Evolutionary conservation across 2,888 invertebrate species (phyloP).

Genomic region (Idaea aversata): DNA sequence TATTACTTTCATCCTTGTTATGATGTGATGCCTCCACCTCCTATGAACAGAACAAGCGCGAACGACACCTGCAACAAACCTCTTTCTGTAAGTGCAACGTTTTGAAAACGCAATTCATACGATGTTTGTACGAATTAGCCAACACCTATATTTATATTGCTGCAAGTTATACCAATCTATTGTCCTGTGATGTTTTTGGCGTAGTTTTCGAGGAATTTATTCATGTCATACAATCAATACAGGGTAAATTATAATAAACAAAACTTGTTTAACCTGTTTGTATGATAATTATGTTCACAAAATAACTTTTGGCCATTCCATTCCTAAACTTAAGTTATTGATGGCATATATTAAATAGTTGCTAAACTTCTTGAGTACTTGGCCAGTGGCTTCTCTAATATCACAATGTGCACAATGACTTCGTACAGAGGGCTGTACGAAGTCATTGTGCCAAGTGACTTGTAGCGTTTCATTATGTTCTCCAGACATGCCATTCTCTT

Average conservation of each 20-base stretch:
- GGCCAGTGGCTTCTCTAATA: too few relatives aligned
- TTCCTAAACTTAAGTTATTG: not conserved
- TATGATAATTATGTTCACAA: not conserved
- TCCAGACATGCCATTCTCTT: too few relatives aligned
- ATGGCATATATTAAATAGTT: too few relatives aligned
- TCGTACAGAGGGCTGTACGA: too few relatives aligned
- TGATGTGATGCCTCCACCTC: slow-evolving; percentile 39
- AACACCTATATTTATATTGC: not conserved
- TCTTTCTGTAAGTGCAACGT: slow-evolving; percentile 51
- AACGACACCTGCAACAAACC: slow-evolving; percentile 29
- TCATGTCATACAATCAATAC: not conserved
- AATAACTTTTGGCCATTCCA: not conserved
- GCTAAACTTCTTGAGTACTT: too few relatives aligned
- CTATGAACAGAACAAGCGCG: slow-evolving; percentile 40
- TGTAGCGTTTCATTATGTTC: too few relatives aligned
- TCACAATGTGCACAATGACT: too few relatives aligned
- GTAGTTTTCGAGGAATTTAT: not conserved
- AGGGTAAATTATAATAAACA: not conserved
- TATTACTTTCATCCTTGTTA: slow-evolving; percentile 70
- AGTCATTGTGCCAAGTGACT: too few relatives aligned
- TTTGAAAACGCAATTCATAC: slow-evolving; percentile 13
- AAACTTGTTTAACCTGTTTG: not conserved
- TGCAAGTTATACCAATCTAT: not conserved
- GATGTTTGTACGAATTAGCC: slow-evolving; percentile 2
- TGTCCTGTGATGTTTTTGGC: not conserved